Evolutionary conservation across 2,888 invertebrate species (phyloP), one percentile per base, ranked within the genome.

Genomic region (Laothoe populi): DNA sequence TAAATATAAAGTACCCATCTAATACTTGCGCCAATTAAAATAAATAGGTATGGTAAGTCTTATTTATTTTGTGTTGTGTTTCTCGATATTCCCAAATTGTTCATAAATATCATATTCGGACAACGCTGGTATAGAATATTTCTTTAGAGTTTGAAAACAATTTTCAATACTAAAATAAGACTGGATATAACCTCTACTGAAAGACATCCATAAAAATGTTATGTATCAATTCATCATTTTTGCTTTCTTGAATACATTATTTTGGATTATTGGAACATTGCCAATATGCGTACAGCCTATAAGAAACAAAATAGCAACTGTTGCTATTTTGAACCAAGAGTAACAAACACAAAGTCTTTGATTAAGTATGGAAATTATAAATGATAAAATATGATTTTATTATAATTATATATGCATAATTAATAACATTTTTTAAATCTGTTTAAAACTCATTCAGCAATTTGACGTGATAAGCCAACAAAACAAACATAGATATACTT

Each of bases 161-260:
- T 48, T 26, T 31, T 23, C 7, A n/a, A 48, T 13, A n/a, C 13
- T 19, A 53, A 35, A 31, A 35, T 53, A 53, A 49, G 19, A 44
- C 19, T 31, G n/a, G n/a, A n/a, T n/a, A 23, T 46, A 31, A 49
- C 19, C 35, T 53, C 19, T 53, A 31, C 4, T 53, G 53, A 53
- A 35, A 53, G 53, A 35, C 53, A 26, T 35, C 19, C 10, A 53
- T 31, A 53, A 53, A 49, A 53, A 53, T 53, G 19, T 35, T 31
- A 49, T 16, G 19, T n/a, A 31, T 7, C 16, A 53, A 53, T 53
- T 53, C 31, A 53, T 53, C 53, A 53, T 23, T 4, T 35, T 53
- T 19, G 31, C 53, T 53, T 53, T 19, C 19, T 53, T 53, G 31
- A 19, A 49, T 49, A 16, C 26, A 53, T 53, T 31, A 31, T 49